Percentiles rank a stretch among this genome's conserved stretches.
Evolutionary conservation across 2,113 vertebrate genomes (phyloP).

Genomic region (Catharus minimus): DNA sequence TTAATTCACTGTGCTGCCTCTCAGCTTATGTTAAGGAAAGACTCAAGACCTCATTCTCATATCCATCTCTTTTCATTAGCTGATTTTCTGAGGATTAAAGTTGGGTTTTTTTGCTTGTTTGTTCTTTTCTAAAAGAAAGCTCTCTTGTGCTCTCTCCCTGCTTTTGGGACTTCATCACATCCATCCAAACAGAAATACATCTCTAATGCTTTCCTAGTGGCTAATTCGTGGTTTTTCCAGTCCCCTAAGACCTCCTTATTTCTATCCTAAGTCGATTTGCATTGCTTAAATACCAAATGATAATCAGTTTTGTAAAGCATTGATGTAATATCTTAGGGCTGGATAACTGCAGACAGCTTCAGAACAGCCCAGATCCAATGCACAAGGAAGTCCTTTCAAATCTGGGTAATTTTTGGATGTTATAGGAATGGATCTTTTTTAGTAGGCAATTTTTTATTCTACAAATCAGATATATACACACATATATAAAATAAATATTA

Average conservation of each 20-base stretch:
- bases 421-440: neutral
- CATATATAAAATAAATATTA: neutral
- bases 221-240: conserved; percentile 15
- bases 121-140: neutral
- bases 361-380: neutral
- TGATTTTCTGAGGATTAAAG: conserved; percentile 31
- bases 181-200: neutral
- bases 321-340: conserved; percentile 17
- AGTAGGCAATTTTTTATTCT: neutral
- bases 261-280: conserved; percentile 44
- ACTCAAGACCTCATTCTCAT: conserved; percentile 1
- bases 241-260: conserved; percentile 44
- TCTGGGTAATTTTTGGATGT: neutral
- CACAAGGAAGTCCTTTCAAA: neutral
- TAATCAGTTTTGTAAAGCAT: conserved; percentile 41
- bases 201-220: conserved; percentile 18
- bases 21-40: neutral
- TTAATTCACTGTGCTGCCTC: neutral
- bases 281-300: conserved; percentile 12
- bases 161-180: neutral
- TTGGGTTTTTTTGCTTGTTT: neutral
- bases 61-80: conserved; percentile 8
- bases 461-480: neutral
- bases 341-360: neutral
- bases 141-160: neutral